phyloP scores from a whole-genome alignment of 2,888 invertebrate species.

The Holacanthella duospinosa region DNA sequence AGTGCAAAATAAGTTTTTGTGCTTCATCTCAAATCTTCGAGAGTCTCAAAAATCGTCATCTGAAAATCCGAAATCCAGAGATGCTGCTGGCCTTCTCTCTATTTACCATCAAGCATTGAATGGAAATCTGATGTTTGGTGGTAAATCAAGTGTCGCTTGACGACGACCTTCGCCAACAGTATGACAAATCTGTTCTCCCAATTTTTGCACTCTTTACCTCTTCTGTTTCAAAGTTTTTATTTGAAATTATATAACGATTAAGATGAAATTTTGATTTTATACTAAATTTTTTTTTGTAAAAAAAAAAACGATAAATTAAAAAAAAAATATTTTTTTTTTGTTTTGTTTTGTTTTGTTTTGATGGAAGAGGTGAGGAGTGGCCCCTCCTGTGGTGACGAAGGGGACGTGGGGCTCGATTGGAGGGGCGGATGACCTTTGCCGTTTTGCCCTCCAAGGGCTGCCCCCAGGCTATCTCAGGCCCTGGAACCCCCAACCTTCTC shows the following conservation, averaged over 20 bases:
- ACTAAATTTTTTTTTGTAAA: background rate
- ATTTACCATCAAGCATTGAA: background rate
- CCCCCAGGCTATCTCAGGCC: constrained; percentile 31
- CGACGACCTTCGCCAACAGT: background rate
- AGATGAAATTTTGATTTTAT: background rate
- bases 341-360: background rate
- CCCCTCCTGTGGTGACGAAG: constrained; percentile 30
- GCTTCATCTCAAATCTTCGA: too few species aligned
- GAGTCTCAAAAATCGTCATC: too few species aligned
- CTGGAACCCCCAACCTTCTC: constrained; percentile 33
- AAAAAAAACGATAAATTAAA: background rate
- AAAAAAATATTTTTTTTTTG: background rate
- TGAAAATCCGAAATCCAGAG: background rate
- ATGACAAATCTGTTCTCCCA: background rate
- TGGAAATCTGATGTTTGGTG: background rate
- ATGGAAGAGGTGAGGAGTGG: constrained; percentile 12
- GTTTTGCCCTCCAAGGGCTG: constrained; percentile 27
- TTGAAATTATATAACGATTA: background rate
- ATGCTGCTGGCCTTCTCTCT: background rate
- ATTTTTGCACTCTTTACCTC: background rate
- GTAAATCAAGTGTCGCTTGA: background rate
- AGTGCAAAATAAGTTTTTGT: too few species aligned
- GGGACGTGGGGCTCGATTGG: constrained; percentile 32
- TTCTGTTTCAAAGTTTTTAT: background rate
- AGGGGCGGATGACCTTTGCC: constrained; percentile 33